Conservation (phyloP, 2,888 invertebrate species). For the Pachymerium ferrugineum region DNA sequence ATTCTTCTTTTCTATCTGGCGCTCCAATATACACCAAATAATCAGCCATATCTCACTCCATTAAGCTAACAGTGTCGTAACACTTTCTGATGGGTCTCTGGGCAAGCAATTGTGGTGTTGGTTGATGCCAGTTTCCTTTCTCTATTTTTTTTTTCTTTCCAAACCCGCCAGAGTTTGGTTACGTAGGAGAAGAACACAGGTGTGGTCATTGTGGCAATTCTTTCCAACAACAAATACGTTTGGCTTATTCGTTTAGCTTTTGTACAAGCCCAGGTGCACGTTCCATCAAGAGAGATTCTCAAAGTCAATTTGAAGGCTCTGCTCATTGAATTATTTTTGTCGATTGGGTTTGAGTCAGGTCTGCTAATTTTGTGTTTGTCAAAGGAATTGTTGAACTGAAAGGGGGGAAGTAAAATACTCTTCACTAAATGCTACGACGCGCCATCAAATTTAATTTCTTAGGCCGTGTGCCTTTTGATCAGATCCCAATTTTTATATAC, state of each 20-base stretch:
- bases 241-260: not conserved
- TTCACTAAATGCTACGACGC: no score
- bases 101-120: not conserved
- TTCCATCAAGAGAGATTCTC: not conserved
- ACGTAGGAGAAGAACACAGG: conserved; percentile 13
- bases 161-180: no score
- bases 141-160: not conserved
- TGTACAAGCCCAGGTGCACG: conserved; percentile 9
- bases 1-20: conserved; percentile 25
- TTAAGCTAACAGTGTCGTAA: conserved; percentile 27
- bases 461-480: conserved; percentile 6
- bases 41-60: conserved; percentile 27
- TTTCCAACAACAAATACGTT: not conserved
- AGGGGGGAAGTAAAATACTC: not conserved
- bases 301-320: not conserved
- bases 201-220: not conserved
- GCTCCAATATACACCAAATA: conserved; percentile 27
- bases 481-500: conserved; percentile 15
- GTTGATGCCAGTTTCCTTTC: not conserved
- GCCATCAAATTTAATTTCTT: conserved; percentile 22
- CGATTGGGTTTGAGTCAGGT: not conserved
- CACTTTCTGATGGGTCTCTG: not conserved
- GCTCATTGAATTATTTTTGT: conserved; percentile 16
- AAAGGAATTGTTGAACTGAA: not conserved
- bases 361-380: not conserved